phyloP scores from a whole-genome alignment of 2,888 invertebrate species.

The Blastobasis adustella region DNA sequence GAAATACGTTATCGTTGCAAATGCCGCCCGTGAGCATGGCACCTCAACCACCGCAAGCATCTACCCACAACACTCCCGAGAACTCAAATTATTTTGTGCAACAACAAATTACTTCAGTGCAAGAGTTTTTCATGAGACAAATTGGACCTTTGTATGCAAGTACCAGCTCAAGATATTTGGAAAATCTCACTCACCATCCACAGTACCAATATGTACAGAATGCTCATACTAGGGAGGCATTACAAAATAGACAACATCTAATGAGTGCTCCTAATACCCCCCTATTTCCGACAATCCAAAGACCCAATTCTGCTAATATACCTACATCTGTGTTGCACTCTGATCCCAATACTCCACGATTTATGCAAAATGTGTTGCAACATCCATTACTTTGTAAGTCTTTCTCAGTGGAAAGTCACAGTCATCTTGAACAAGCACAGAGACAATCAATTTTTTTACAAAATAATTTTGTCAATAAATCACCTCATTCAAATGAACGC shows the following conservation, averaged over 20 bases:
- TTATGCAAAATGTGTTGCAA: constrained; percentile 57
- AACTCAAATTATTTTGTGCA: constrained; percentile 14
- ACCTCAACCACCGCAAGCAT: constrained; percentile 16
- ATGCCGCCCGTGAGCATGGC: constrained; percentile 26
- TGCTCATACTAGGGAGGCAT: constrained; percentile 23
- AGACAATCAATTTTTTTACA: neutral
- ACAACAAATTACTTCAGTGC: constrained; percentile 28
- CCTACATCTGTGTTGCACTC: constrained; percentile 21
- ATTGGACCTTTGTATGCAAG: constrained; percentile 43
- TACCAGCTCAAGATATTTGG: constrained; percentile 49
- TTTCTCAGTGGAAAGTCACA: constrained; percentile 23
- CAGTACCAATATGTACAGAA: constrained; percentile 44
- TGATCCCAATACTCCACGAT: constrained; percentile 34
- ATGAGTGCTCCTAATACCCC: constrained; percentile 37
- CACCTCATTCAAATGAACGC: neutral
- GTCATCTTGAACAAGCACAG: constrained; percentile 14
- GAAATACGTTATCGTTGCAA: constrained; percentile 36
- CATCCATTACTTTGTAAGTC: constrained; percentile 53
- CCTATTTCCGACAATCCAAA: constrained; percentile 10
- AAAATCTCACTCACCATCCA: constrained; percentile 53
- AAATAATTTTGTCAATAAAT: too few species aligned
- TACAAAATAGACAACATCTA: constrained; percentile 23
- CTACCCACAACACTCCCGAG: constrained; percentile 13
- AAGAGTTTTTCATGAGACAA: constrained; percentile 42
- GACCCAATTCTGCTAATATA: constrained; percentile 14